phyloP scores from a whole-genome alignment of 2,797 vertebrate genomes.

The Onychomys leucogaster region DNA sequence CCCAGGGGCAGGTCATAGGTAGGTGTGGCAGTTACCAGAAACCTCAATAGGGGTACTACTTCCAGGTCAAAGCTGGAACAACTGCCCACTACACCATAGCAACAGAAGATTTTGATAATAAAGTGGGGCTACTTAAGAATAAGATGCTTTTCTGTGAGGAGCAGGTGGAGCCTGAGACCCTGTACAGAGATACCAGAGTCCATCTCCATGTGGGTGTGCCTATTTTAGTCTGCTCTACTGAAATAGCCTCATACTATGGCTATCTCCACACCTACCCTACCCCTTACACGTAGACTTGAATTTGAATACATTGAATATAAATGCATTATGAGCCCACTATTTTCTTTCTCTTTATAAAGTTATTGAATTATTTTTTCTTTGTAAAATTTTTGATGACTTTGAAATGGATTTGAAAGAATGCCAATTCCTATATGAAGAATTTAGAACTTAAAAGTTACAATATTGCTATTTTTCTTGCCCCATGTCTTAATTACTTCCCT shows the following conservation, averaged over 20 bases:
- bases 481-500: not conserved
- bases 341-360: constrained; percentile 48
- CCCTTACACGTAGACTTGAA: constrained; percentile 1
- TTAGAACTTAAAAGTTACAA: not conserved
- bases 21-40: too few relatives aligned
- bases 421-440: not conserved
- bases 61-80: too few relatives aligned
- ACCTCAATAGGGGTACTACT: too few relatives aligned
- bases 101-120: constrained; percentile 20
- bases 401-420: not conserved
- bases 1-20: too few relatives aligned
- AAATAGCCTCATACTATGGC: not conserved
- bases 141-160: constrained; percentile 18
- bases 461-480: not conserved
- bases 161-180: not conserved
- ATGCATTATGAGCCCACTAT: not conserved
- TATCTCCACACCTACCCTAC: not conserved
- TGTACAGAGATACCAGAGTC: not conserved
- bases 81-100: not conserved
- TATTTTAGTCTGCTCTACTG: not conserved
- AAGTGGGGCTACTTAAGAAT: constrained; percentile 6
- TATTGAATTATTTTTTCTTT: not conserved
- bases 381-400: not conserved
- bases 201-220: not conserved
- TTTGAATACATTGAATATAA: constrained; percentile 15